Evolutionary conservation across 2,113 vertebrate species (phyloP).

Genomic region (Cnemophilus loriae): DNA sequence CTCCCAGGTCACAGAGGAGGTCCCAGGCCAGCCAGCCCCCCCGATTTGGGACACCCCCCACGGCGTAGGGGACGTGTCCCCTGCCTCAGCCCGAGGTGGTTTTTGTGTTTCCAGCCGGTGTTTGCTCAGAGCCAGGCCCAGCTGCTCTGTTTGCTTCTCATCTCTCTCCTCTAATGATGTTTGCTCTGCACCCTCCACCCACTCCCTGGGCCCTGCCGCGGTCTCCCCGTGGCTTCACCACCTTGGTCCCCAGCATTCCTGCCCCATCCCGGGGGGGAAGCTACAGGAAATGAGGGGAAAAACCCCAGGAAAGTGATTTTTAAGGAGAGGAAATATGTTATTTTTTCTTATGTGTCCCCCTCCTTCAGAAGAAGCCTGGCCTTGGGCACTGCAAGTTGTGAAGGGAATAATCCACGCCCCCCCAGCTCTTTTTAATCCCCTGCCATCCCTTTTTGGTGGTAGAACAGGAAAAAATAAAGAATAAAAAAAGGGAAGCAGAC

Average conservation of each 20-base stretch:
- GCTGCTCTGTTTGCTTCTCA: conserved; percentile 67
- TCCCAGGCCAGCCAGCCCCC: neutral
- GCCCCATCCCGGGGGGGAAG: neutral
- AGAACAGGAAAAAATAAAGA: neutral
- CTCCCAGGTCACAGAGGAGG: neutral
- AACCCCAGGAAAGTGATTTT: neutral
- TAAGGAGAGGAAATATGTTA: neutral
- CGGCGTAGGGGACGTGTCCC: neutral
- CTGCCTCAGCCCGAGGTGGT: neutral
- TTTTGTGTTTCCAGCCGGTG: conserved; percentile 5
- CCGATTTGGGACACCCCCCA: neutral
- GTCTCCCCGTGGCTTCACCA: neutral
- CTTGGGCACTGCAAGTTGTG: neutral
- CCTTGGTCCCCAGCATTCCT: neutral
- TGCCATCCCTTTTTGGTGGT: neutral
- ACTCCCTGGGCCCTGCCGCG: neutral
- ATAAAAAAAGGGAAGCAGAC: neutral
- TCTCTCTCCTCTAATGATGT: conserved; percentile 67
- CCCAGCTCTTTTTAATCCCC: neutral
- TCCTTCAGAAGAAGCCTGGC: neutral
- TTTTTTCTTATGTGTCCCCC: neutral
- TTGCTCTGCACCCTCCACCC: conserved; percentile 24
- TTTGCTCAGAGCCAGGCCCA: conserved; percentile 54
- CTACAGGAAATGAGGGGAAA: neutral
- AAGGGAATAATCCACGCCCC: neutral